phyloP scores from a whole-genome alignment of 2,113 vertebrate species.

The Cyprinodon brontotheroides region DNA sequence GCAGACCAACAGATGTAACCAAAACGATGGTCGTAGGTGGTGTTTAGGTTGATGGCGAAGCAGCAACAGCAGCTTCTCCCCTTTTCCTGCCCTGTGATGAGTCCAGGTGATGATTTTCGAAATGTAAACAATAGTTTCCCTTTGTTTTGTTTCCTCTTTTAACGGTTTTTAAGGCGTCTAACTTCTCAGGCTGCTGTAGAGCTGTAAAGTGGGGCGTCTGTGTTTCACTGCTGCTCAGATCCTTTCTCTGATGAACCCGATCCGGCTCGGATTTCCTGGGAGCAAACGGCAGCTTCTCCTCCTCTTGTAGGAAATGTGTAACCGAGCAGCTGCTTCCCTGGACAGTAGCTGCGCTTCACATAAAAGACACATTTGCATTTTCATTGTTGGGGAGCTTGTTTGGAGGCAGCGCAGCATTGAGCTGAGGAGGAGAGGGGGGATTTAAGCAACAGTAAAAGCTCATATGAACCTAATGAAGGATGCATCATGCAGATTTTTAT shows the following conservation, averaged over 20 bases:
- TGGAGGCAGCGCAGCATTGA: slow-evolving; percentile 7
- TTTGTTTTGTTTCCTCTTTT: not conserved
- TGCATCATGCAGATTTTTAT: not conserved
- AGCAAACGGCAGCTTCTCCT: slow-evolving; percentile 23
- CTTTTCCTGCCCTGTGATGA: too few species aligned
- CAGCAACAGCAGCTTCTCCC: too few species aligned
- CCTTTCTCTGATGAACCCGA: not conserved
- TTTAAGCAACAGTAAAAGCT: not conserved
- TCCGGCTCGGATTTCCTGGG: slow-evolving; percentile 30
- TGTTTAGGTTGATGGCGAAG: too few species aligned
- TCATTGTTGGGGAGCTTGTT: slow-evolving; percentile 50
- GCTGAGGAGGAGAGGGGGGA: not conserved
- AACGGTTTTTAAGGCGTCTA: not conserved
- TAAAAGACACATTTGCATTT: slow-evolving; percentile 63
- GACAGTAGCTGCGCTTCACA: slow-evolving; percentile 54
- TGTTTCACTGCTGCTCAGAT: slow-evolving; percentile 12
- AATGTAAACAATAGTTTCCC: too few species aligned
- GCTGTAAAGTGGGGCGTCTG: slow-evolving; percentile 29
- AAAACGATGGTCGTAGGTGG: too few species aligned
- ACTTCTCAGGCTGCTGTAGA: not conserved
- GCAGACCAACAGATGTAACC: too few species aligned
- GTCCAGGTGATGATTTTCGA: too few species aligned
- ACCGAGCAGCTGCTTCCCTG: slow-evolving; percentile 51
- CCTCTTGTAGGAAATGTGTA: slow-evolving; percentile 48
- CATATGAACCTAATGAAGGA: not conserved